Evolutionary conservation across 2,888 invertebrate species (phyloP), one percentile per base, ranked within the genome.

Genomic region (Polydrusus cervinus): DNA sequence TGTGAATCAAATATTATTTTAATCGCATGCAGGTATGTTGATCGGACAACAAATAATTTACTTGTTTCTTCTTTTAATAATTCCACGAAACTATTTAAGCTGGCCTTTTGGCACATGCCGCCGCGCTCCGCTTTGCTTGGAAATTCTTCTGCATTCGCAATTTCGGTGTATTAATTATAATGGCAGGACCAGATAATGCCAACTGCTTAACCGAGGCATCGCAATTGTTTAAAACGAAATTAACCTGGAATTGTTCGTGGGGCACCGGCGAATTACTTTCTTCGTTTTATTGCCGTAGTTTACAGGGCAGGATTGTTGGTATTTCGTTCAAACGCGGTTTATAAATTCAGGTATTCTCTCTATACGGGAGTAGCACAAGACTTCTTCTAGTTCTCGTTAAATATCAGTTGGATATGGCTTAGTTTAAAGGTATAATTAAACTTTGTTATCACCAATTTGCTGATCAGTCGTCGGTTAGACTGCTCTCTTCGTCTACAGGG

Each of bases 111-210:
- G 57, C 38, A 38, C 16, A 60, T 60, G 57, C 57, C 34, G 55
- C 55, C 38, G 57, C 34, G 20, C 34, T 7, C 34, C 34, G 34
- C 10, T 10, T 7, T 10, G 51, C 25, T 8, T 53, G 16, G 57
- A 60, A 60, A 66, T 66, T 66, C 53, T 53, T 51, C 34, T 6
- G 66, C 53, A 66, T 45, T 69, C 60, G 69, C 47, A 69, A 69
- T 69, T 69, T 69, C 69, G 49, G 60, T 57, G 38, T 60, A 69
- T 69, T 60, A 69, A 69, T 69, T 69, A 69, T 60, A 69, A 69
- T 60, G 45, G 34, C 69, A 43, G 43, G 38, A 13, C 60, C 57
- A 69, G 60, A 69, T 69, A 69, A 69, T 69, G 34, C 69, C 69
- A 69, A 69, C 69, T 60, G 69, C 69, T 55, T 69, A 55, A 69